phyloP scores from a whole-genome alignment of 2,888 invertebrate species.

The Orthosia cruda region DNA sequence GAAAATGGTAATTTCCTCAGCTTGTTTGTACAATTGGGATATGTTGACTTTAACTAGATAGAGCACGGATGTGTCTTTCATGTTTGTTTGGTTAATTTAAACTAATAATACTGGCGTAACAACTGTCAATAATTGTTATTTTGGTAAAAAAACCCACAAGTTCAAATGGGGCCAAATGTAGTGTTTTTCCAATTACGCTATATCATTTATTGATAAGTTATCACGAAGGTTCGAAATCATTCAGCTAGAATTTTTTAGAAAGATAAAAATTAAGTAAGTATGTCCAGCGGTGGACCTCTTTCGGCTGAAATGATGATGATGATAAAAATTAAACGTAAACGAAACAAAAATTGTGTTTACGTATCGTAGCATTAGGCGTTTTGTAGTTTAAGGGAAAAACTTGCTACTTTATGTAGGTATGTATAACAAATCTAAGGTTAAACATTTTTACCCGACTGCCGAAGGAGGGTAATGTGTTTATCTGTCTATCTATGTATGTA shows the following conservation, averaged over 20 bases:
- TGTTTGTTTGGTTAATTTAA: not conserved
- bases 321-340: not conserved
- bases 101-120: not conserved
- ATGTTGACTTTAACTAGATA: constrained; percentile 21
- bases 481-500: too few species aligned
- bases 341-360: not conserved
- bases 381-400: too few species aligned
- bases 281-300: too few species aligned
- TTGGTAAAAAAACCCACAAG: not conserved
- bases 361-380: not conserved
- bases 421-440: too few species aligned
- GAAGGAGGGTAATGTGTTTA: too few species aligned
- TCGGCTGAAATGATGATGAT: too few species aligned
- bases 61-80: not conserved
- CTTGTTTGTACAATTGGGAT: constrained; percentile 70
- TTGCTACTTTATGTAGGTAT: too few species aligned
- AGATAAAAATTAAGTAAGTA: not conserved
- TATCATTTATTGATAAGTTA: constrained; percentile 10
- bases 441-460: too few species aligned
- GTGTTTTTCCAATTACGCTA: constrained; percentile 1
- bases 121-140: not conserved
- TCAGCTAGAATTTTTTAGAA: not conserved
- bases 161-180: constrained; percentile 1
- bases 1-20: constrained; percentile 61
- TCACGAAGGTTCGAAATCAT: constrained; percentile 6